Conservation (phyloP, 2,113 vertebrate genomes). For the Lota lota region DNA sequence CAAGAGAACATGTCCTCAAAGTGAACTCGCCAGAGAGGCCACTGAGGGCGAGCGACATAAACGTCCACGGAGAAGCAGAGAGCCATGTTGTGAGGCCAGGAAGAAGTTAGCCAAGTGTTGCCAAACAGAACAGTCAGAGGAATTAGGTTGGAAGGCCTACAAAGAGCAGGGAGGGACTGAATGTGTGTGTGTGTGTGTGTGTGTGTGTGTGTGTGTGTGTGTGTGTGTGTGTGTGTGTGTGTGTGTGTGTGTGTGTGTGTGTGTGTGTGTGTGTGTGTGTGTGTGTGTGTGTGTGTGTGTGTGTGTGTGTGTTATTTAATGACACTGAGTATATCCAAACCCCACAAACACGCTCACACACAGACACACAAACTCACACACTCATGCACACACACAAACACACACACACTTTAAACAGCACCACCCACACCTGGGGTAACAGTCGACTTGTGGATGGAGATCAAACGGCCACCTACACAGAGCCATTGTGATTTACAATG, state of each 20-base stretch:
- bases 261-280: too few species aligned
- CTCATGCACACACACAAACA: too few species aligned
- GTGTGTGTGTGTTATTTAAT: not conserved
- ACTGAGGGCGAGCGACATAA: not conserved
- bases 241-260: too few species aligned
- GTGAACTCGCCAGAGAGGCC: not conserved
- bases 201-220: too few species aligned
- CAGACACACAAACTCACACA: too few species aligned
- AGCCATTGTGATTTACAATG: slow-evolving; percentile 28
- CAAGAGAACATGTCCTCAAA: not conserved
- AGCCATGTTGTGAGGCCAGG: not conserved
- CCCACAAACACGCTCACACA: not conserved
- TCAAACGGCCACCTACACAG: slow-evolving; percentile 24
- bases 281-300: not conserved
- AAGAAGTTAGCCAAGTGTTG: slow-evolving; percentile 7
- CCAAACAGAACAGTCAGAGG: slow-evolving; percentile 20
- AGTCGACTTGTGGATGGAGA: not conserved
- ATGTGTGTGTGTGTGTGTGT: too few species aligned
- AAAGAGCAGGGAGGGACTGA: slow-evolving; percentile 19
- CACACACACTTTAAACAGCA: too few species aligned
- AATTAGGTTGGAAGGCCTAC: slow-evolving; percentile 37
- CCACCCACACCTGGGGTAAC: not conserved
- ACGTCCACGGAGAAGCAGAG: not conserved
- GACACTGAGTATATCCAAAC: too few species aligned
- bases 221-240: slow-evolving; percentile 1